Conservation (phyloP, 2,888 invertebrate species). For the Phlogophora meticulosa region DNA sequence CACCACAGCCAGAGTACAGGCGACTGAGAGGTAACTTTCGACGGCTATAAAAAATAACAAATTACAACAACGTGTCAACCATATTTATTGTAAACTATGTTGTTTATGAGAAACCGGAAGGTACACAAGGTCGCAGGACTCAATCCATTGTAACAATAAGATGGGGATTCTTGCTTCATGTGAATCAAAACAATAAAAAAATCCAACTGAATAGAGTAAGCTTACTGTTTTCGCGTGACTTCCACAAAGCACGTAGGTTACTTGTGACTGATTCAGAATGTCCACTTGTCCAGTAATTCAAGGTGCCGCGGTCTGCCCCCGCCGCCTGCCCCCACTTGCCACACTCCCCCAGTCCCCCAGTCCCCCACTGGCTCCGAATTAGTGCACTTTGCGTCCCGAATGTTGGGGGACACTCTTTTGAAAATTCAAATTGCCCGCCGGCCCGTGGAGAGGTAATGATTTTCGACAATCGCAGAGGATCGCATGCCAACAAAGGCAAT, state of each 20-base stretch:
- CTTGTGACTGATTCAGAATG: slow-evolving; percentile 51
- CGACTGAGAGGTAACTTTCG: neutral
- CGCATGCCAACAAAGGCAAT: slow-evolving; percentile 35
- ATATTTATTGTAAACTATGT: neutral
- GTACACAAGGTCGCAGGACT: slow-evolving; percentile 10
- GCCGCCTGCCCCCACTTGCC: slow-evolving; percentile 53
- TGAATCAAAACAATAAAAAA: neutral
- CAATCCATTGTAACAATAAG: neutral
- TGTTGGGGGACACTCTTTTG: slow-evolving; percentile 59
- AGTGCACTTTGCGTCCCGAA: slow-evolving; percentile 70
- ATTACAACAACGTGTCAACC: no score
- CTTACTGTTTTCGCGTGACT: slow-evolving; percentile 27
- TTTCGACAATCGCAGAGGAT: slow-evolving; percentile 44
- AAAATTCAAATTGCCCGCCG: slow-evolving; percentile 59
- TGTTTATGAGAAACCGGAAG: slow-evolving; percentile 2
- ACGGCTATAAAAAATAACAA: no score
- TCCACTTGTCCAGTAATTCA: slow-evolving; percentile 70
- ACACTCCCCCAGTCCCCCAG: neutral
- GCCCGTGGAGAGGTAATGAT: slow-evolving; percentile 56
- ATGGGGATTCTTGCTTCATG: neutral
- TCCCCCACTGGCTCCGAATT: slow-evolving; percentile 69
- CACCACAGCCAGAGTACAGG: slow-evolving; percentile 19
- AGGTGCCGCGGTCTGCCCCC: slow-evolving; percentile 71
- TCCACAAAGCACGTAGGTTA: neutral
- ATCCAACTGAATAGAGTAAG: neutral